Base-by-base conservation (phyloP, 2,797 vertebrate species). In the Orestias chungarensis region DNA sequence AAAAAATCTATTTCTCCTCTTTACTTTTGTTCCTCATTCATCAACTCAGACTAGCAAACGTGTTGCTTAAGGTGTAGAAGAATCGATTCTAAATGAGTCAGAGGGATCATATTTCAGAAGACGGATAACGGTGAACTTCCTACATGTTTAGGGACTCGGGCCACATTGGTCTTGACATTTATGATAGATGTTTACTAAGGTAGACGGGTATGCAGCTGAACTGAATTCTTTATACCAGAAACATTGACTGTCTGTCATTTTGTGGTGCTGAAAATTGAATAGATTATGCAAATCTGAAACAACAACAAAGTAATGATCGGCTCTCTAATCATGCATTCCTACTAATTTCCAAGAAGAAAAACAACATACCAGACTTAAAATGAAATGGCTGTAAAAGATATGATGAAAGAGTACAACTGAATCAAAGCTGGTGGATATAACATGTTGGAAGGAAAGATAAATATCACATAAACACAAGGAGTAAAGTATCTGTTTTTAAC, bases 41-140 rank as follows among this genome's bases (percentile, higher is more conserved):
- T 90, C 87, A 88, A 70, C 70, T 79, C 82, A 70, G 64, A 83
- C 52, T 17, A 54, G 27, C 52, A 84, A 86, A 91, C 81, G 62
- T 87, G 75, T 79, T 82, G 78, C 86, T 89, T 38, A 65, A 81
- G 74, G 80, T 81, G 70, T 52, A 65, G 43, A 65, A 43, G 46
- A 79, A 89, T 93, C 81, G 74, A 88, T 88, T 57, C 43, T 79
- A 85, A 87, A 66, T 77, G 50, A 87, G 78, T 82, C 74, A 75
- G 52, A 57, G 68, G 70, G 64, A 84, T 87, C 76, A 80, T 72
- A 14, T 78, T 80, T 80, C 38, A 70, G 42, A 79, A 76, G 50
- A 57, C 54, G 61, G 50, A 71, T 70, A 74, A 81, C 78, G 75
- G 66, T 6, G 68, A 33, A 68, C 82, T 77, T 87, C 76, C 73